These are phyloP conservation scores for Phyllopteryx taeniolatus DNA, from an alignment of 2,113 vertebrate genomes.

Conservation along the genomic window DNA sequence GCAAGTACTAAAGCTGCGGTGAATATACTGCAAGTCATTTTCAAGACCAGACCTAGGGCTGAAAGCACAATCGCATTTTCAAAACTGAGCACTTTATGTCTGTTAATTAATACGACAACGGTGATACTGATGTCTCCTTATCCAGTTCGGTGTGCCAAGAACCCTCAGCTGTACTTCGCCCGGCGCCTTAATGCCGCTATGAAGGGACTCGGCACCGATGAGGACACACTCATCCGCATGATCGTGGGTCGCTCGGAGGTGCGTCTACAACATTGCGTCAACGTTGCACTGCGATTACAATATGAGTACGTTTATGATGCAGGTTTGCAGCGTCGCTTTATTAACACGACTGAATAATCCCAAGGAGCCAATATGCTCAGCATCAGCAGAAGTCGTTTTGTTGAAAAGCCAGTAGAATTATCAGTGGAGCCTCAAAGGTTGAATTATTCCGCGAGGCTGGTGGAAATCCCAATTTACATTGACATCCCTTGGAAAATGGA, in stretches of 20 bases:
- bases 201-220: constrained; percentile 86
- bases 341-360: too few species aligned
- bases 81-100: neutral
- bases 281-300: too few species aligned
- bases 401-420: too few species aligned
- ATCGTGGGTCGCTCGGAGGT: constrained; percentile 89
- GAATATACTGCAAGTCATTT: neutral
- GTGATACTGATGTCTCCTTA: neutral
- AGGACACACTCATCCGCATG: constrained; percentile 85
- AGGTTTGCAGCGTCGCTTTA: neutral
- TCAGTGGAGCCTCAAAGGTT: too few species aligned
- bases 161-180: constrained; percentile 88
- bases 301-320: too few species aligned
- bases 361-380: neutral
- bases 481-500: too few species aligned
- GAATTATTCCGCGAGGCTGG: too few species aligned
- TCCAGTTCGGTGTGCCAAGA: constrained; percentile 81
- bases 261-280: constrained; percentile 15
- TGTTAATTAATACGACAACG: neutral
- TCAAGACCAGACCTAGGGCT: neutral
- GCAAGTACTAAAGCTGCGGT: neutral
- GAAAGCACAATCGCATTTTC: neutral
- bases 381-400: neutral
- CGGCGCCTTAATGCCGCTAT: constrained; percentile 83
- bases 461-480: too few species aligned